Evolutionary conservation across 1,140 invertebrate genomes (phyloP), one percentile per base, ranked within the genome.

Genomic region (Rhizoglyphus robini): DNA sequence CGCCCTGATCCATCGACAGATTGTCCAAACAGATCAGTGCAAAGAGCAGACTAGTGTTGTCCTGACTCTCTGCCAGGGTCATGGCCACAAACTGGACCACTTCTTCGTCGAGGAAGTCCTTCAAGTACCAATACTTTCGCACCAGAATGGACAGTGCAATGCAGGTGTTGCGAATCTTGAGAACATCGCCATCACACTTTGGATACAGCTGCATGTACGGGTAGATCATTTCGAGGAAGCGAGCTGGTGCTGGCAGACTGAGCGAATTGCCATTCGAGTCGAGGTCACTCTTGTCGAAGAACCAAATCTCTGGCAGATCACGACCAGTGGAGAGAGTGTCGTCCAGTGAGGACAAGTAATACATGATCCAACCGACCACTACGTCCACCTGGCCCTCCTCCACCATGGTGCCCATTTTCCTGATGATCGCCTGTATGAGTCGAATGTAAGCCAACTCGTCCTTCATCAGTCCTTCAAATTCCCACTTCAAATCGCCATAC

Each of bases 381-480:
- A 54, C 51, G 20, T 54, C 20, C 15, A 54, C 23, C 23, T 5
- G 8, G 51, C 23, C 51, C 23, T 8, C 8, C 8, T 8, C 23
- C 8, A 23, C 51, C 51, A 54, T 25, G 23, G 20, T 8, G 20
- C 51, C 51, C 51, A 54, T 8, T 32, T 54, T 54, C 8, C 20
- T 8, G 23, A 54, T 54, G 15, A 54, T 32, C 51, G 51, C 51
- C 20, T 54, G 51, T 11, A 54, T 54, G 8, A 54, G 20, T 25
- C 51, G 51, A 54, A 54, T 5, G 20, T 8, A 54, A 23, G 51
- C 51, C 8, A 54, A 32, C 31, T 54, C 51, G 20, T 54, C 51
- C 51, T 54, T 54, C 51, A 54, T 54, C 51, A 54, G 51, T 5
- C 8, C 51, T 32, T 54, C 51, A 54, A 54, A 54, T 32, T 54